phyloP scores from a whole-genome alignment of 2,888 invertebrate species.

The Heliconius ethilla region DNA sequence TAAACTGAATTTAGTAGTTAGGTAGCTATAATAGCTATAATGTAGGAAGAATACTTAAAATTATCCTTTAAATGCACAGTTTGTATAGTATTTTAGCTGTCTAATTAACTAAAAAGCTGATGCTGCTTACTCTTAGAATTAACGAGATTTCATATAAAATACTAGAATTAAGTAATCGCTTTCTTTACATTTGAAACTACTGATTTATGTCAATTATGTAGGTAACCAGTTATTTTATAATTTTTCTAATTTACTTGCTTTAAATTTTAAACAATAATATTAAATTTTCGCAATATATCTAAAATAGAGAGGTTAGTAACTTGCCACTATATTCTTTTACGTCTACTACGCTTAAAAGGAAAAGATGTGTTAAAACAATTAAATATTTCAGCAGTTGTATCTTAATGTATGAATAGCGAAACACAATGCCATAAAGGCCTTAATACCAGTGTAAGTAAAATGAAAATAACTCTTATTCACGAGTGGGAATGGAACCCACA shows the following conservation, averaged over 20 bases:
- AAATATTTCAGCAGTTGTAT: no score
- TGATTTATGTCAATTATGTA: no score
- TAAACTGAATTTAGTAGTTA: constrained; percentile 16
- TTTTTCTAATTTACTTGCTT: no score
- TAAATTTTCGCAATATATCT: no score
- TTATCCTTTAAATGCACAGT: neutral
- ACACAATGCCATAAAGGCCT: no score
- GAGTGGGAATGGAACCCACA: neutral
- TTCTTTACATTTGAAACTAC: neutral
- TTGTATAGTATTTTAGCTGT: neutral
- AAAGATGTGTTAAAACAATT: neutral
- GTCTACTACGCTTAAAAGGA: neutral
- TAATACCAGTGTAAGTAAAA: neutral
- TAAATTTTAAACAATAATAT: no score
- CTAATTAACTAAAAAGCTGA: no score
- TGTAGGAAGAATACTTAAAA: neutral
- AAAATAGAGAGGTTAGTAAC: neutral
- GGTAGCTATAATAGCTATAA: neutral
- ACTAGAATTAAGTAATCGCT: no score
- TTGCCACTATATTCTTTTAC: neutral
- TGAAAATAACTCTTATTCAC: neutral
- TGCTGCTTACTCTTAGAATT: neutral
- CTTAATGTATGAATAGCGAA: no score
- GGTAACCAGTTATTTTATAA: no score
- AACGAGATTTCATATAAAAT: neutral